phyloP scores from a whole-genome alignment of 2,888 invertebrate genomes.

The Mactromeris polynyma region DNA sequence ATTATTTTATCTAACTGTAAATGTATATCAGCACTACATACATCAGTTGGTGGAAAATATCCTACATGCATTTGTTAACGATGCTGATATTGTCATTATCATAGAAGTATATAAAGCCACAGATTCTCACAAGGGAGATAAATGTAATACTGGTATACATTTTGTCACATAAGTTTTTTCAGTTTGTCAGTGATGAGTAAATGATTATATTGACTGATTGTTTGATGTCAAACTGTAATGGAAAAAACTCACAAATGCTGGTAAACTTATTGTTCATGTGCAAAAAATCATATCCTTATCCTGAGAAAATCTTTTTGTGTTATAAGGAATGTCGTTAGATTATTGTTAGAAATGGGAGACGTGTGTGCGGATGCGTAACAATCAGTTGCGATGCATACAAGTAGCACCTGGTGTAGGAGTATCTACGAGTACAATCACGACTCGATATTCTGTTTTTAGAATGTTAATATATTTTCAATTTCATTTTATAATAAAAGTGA shows the following conservation, averaged over 20 bases:
- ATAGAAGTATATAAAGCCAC: too few species aligned
- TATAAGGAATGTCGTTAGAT: slow-evolving; percentile 3
- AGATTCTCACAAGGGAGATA: too few species aligned
- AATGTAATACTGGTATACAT: too few species aligned
- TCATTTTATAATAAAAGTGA: background rate
- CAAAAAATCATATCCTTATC: background rate
- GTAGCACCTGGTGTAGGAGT: background rate
- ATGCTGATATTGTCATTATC: too few species aligned
- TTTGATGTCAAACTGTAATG: background rate
- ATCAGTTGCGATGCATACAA: background rate
- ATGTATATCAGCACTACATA: too few species aligned
- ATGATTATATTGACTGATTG: slow-evolving; percentile 1
- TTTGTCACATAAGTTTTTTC: background rate
- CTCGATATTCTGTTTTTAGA: background rate
- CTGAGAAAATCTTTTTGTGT: background rate
- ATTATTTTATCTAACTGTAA: too few species aligned
- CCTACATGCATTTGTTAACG: too few species aligned
- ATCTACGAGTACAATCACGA: background rate
- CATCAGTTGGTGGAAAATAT: too few species aligned
- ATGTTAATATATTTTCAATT: slow-evolving; percentile 10
- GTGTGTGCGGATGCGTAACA: background rate
- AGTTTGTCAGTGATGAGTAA: background rate
- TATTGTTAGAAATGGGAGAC: background rate
- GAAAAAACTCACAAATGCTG: background rate
- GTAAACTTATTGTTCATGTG: background rate